These are phyloP conservation scores for Aurelia sp. DNA, from an alignment of 30 jellyfish, hydroid and myxozoan species.

Conservation along the genomic window DNA sequence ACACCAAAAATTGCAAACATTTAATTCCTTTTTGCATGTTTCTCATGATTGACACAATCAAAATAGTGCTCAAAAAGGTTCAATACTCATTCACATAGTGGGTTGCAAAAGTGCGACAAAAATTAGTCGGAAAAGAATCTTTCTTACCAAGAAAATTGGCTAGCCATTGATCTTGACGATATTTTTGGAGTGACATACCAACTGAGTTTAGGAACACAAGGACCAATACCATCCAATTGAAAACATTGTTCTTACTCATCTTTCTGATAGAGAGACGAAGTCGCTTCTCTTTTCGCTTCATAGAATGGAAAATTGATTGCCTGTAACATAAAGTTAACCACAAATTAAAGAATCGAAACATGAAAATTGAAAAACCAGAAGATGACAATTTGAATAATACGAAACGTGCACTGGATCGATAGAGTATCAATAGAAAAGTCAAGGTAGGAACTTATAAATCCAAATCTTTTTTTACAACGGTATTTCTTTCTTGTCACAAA, in stretches of 20 bases:
- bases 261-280: constrained; percentile 60
- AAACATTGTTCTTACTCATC: constrained; percentile 77
- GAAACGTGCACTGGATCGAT: not conserved
- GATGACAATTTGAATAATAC: not conserved
- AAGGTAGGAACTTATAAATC: no score
- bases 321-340: not conserved
- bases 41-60: no score
- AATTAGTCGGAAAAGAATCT: not conserved
- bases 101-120: no score
- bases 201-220: constrained; percentile 86
- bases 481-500: no score
- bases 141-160: constrained; percentile 42
- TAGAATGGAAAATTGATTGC: not conserved
- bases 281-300: constrained; percentile 54
- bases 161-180: constrained; percentile 61
- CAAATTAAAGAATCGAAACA: not conserved
- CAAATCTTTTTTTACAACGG: no score
- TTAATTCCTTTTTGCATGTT: no score
- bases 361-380: not conserved
- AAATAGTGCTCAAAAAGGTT: no score
- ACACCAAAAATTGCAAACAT: no score
- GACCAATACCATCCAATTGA: constrained; percentile 87
- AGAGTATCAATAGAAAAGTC: not conserved
- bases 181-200: constrained; percentile 69
- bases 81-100: no score